Conservation (phyloP, 2,888 invertebrate species). For the Nomada fucata region DNA sequence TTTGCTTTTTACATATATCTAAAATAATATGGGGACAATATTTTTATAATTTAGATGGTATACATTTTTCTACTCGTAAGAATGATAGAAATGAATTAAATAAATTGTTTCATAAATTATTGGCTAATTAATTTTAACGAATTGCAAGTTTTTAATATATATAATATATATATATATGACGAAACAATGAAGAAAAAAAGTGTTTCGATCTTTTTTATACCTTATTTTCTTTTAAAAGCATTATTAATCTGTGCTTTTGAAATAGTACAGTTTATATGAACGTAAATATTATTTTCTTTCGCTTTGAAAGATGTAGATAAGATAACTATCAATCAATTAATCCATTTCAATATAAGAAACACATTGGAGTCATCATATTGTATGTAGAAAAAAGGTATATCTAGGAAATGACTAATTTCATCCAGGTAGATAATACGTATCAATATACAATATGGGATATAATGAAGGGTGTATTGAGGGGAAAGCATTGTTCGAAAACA, state of each 20-base stretch:
- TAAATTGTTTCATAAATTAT: neutral
- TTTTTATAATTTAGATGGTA: too few relatives aligned
- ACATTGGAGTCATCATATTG: neutral
- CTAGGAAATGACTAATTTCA: neutral
- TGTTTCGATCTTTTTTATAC: too few relatives aligned
- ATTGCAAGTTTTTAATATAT: too few relatives aligned
- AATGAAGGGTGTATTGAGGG: neutral
- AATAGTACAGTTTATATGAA: neutral
- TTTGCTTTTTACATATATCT: neutral
- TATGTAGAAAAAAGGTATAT: slow-evolving; percentile 3
- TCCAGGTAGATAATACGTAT: slow-evolving; percentile 15
- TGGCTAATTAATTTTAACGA: too few relatives aligned
- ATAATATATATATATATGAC: too few relatives aligned
- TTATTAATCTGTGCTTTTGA: neutral
- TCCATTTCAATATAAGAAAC: neutral
- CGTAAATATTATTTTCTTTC: neutral
- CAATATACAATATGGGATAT: slow-evolving; percentile 18
- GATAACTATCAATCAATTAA: neutral
- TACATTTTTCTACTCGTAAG: too few relatives aligned
- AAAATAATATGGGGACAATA: neutral
- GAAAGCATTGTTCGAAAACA: slow-evolving; percentile 17
- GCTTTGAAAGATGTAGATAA: neutral
- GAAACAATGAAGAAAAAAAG: too few relatives aligned
- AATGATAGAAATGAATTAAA: neutral
- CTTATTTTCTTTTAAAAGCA: too few relatives aligned